A percentile compares a stretch with the other conserved stretches of the same genome.
Evolutionary conservation across 2,797 vertebrate genomes (phyloP).

Genomic region (Oryzias sinensis): DNA sequence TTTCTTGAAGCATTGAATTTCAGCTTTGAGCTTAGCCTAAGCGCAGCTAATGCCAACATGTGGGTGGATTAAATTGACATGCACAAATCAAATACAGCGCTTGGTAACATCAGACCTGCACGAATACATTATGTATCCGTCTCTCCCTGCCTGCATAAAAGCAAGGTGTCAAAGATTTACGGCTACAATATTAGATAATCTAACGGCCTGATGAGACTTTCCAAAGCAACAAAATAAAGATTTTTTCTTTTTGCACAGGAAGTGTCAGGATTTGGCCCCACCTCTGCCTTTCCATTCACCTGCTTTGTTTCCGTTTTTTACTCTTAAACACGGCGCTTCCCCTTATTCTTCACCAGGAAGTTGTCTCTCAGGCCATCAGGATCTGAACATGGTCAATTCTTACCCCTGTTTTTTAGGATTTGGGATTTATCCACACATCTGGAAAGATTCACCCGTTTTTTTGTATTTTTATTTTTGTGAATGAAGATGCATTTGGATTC

Average conservation of each 20-base stretch:
- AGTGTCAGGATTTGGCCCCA: background rate
- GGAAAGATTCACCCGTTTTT: too few species aligned
- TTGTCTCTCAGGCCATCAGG: too few species aligned
- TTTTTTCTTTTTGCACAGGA: background rate
- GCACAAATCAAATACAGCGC: constrained; percentile 14
- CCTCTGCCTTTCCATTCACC: too few species aligned
- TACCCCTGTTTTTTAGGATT: too few species aligned
- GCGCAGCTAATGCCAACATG: constrained; percentile 11
- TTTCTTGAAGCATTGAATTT: constrained; percentile 13
- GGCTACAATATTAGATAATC: constrained; percentile 9
- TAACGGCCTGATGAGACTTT: constrained; percentile 3
- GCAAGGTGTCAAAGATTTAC: constrained; percentile 35
- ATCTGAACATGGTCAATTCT: too few species aligned
- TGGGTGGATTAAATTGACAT: constrained; percentile 13
- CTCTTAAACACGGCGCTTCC: too few species aligned
- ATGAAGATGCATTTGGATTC: too few species aligned
- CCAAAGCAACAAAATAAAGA: background rate
- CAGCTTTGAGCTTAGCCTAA: constrained; percentile 14
- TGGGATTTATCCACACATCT: too few species aligned
- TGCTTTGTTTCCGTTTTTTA: too few species aligned
- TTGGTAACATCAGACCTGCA: constrained; percentile 15
- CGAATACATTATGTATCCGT: constrained; percentile 17
- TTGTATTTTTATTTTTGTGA: too few species aligned
- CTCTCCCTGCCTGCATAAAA: constrained; percentile 16
- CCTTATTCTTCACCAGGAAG: too few species aligned